Evolutionary conservation across 2,113 vertebrate species (phyloP).

Genomic region (Plestiodon gilberti): DNA sequence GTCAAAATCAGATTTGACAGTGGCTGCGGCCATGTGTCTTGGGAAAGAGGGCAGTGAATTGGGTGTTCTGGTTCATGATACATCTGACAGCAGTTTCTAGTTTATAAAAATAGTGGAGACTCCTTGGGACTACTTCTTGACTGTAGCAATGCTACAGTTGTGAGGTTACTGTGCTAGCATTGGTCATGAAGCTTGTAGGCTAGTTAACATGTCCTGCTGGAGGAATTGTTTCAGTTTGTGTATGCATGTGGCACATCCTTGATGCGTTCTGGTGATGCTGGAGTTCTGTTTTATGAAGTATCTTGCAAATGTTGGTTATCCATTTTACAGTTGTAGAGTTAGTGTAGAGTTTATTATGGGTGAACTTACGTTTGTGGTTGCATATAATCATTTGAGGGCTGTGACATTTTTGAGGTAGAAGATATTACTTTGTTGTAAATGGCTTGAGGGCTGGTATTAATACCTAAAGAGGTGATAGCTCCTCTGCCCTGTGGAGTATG

Average conservation of each 20-base stretch:
- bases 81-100: background rate
- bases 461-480: background rate
- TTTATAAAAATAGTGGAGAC: background rate
- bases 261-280: background rate
- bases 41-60: background rate
- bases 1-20: background rate
- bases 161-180: background rate
- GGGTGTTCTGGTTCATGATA: background rate
- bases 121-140: background rate
- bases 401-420: background rate
- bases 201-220: background rate
- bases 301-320: background rate
- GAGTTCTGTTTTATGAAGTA: background rate
- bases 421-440: background rate
- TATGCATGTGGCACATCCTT: background rate
- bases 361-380: background rate
- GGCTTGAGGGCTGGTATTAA: accelerated
- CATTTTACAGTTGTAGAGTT: background rate
- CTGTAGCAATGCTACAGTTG: accelerated
- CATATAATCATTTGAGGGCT: background rate
- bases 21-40: no score
- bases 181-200: background rate
- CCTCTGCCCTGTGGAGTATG: background rate
- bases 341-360: background rate
- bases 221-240: background rate